These are phyloP conservation scores for Hippocampus mohnikei DNA, from an alignment of 2,113 vertebrate genomes.

Conservation along the genomic window DNA sequence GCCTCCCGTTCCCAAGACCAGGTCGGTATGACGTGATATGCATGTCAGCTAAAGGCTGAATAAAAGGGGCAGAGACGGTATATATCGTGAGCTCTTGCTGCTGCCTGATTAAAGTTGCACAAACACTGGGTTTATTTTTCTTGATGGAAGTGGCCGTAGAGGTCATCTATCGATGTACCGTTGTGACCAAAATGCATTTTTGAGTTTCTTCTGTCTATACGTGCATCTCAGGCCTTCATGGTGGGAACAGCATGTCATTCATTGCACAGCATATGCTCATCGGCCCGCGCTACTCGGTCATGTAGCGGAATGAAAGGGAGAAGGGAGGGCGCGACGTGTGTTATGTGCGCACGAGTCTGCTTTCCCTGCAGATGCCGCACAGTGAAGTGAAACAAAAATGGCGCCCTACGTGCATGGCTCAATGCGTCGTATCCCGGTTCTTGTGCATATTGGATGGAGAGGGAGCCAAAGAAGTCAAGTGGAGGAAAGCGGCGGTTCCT, in stretches of 20 bases:
- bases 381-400: conserved; percentile 32
- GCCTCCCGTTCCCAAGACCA: conserved; percentile 69
- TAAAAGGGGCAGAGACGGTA: no score
- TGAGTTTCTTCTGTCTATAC: neutral
- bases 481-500: conserved; percentile 2
- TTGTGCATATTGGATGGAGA: neutral
- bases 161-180: neutral
- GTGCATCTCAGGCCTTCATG: conserved; percentile 1
- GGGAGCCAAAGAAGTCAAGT: neutral
- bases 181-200: no score
- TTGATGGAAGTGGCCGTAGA: neutral
- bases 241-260: conserved; percentile 22
- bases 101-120: no score
- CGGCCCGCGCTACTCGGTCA: conserved; percentile 16
- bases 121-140: neutral
- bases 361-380: conserved; percentile 16
- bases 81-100: no score
- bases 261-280: conserved; percentile 38
- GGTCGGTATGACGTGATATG: conserved; percentile 57
- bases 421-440: conserved; percentile 42
- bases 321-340: conserved; percentile 27
- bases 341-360: conserved; percentile 7
- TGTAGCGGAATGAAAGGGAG: conserved; percentile 16
- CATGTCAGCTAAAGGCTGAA: neutral
- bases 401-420: conserved; percentile 14